These are phyloP conservation scores for Cyclopterus lumpus DNA, from an alignment of 2,797 vertebrate genomes.

Conservation along the genomic window DNA sequence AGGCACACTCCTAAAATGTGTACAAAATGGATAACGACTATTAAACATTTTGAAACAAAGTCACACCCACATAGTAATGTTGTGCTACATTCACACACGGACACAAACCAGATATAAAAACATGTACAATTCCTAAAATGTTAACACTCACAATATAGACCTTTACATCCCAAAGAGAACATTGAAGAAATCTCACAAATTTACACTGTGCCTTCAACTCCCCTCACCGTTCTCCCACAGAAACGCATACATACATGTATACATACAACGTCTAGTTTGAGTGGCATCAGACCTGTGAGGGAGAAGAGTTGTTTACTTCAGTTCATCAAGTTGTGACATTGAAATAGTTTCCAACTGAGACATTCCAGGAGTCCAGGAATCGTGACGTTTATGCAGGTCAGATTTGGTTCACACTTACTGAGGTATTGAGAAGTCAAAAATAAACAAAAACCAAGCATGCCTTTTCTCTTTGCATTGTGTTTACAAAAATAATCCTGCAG, in stretches of 20 bases:
- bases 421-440: slow-evolving; percentile 69
- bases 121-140: slow-evolving; percentile 60
- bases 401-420: slow-evolving; percentile 65
- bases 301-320: slow-evolving; percentile 38
- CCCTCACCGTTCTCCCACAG: slow-evolving; percentile 42
- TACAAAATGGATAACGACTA: slow-evolving; percentile 59
- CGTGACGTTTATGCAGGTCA: slow-evolving; percentile 48
- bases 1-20: slow-evolving; percentile 72
- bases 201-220: slow-evolving; percentile 49
- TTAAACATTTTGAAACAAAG: slow-evolving; percentile 27
- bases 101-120: slow-evolving; percentile 67
- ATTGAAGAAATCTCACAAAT: slow-evolving; percentile 54
- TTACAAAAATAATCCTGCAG: neutral
- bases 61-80: slow-evolving; percentile 55
- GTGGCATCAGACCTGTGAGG: slow-evolving; percentile 55
- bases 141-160: slow-evolving; percentile 65
- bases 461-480: slow-evolving; percentile 30
- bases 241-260: slow-evolving; percentile 34
- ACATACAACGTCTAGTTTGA: slow-evolving; percentile 37
- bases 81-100: slow-evolving; percentile 63
- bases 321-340: slow-evolving; percentile 45
- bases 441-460: slow-evolving; percentile 18
- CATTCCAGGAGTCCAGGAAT: slow-evolving; percentile 62
- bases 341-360: slow-evolving; percentile 52
- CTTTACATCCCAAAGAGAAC: slow-evolving; percentile 66